Percentiles rank a stretch among this genome's conserved stretches.
Evolutionary conservation across 92 coral and sea anemone genomes (phyloP).

Genomic region (Zoanthus sansibaricus): DNA sequence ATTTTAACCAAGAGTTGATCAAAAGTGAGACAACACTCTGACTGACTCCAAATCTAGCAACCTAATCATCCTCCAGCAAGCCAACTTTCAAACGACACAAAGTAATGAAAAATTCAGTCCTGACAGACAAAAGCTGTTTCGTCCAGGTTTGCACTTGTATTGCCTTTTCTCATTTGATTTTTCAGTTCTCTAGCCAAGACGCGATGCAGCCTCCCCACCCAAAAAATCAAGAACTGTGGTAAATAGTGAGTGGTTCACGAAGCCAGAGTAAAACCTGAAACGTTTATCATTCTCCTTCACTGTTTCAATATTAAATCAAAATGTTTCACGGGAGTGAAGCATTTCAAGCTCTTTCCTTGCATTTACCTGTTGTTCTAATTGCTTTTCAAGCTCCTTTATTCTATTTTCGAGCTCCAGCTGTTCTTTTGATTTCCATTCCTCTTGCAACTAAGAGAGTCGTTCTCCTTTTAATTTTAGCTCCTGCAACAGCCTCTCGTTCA

Average conservation of each 20-base stretch:
- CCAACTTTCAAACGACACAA: conserved; percentile 64
- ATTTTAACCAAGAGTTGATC: conserved; percentile 58
- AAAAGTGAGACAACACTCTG: conserved; percentile 22
- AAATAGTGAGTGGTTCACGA: background rate
- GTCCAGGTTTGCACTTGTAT: conserved; percentile 50
- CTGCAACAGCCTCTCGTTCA: background rate
- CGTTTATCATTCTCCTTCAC: conserved; percentile 51
- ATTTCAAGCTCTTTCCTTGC: conserved; percentile 16
- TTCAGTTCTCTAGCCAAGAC: conserved; percentile 46
- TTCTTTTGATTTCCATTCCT: background rate
- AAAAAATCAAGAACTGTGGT: conserved; percentile 55
- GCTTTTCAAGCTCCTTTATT: conserved; percentile 13
- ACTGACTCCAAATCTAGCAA: conserved; percentile 60
- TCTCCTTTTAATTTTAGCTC: background rate
- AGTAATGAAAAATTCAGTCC: conserved; percentile 50
- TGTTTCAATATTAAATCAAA: conserved; percentile 30
- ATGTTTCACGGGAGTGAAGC: background rate
- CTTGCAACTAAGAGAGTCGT: background rate
- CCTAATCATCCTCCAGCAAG: conserved; percentile 69
- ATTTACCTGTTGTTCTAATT: background rate
- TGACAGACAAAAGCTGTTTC: conserved; percentile 55
- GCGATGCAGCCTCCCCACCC: conserved; percentile 63
- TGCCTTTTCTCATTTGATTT: background rate
- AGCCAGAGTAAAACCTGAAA: background rate
- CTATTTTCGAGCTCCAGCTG: background rate